A percentile compares a stretch with the other conserved stretches of the same genome.
Evolutionary conservation across 2,888 invertebrate species (phyloP).

Genomic region (Lagria hirta): DNA sequence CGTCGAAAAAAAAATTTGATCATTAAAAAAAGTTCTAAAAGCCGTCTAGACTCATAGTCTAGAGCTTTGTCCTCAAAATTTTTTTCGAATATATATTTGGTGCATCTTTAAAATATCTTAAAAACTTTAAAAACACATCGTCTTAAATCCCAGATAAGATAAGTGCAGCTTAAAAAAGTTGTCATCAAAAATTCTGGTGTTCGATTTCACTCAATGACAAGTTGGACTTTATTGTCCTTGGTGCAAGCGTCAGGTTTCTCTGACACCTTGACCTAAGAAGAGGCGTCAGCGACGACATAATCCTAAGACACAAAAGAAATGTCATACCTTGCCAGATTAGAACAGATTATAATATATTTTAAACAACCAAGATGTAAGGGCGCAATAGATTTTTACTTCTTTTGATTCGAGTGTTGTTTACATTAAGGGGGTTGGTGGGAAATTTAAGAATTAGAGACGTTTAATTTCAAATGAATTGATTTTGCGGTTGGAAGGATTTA

Average conservation of each 20-base stretch:
- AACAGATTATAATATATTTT: constrained; percentile 52
- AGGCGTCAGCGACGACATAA: constrained; percentile 49
- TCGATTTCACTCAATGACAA: constrained; percentile 38
- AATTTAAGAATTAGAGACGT: constrained; percentile 14
- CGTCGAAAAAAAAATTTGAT: too few species aligned
- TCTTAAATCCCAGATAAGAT: constrained; percentile 36
- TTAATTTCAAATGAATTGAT: too few species aligned
- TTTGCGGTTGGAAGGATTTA: too few species aligned
- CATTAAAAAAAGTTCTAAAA: too few species aligned
- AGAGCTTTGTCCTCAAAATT: too few species aligned
- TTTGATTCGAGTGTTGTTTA: constrained; percentile 17
- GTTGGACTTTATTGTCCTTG: constrained; percentile 42
- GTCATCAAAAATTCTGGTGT: constrained; percentile 44
- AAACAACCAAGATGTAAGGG: constrained; percentile 50
- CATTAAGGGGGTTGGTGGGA: constrained; percentile 10
- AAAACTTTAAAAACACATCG: constrained; percentile 30
- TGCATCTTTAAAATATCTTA: constrained; percentile 25
- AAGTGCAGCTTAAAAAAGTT: constrained; percentile 35
- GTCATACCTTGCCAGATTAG: constrained; percentile 53
- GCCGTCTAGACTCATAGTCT: too few species aligned
- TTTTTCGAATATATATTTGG: too few species aligned
- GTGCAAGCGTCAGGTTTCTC: constrained; percentile 49
- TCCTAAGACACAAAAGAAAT: constrained; percentile 49
- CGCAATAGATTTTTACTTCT: constrained; percentile 33
- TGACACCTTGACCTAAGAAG: constrained; percentile 37